Conservation (phyloP, 2,113 vertebrate species). For the Sylvietta virens region DNA sequence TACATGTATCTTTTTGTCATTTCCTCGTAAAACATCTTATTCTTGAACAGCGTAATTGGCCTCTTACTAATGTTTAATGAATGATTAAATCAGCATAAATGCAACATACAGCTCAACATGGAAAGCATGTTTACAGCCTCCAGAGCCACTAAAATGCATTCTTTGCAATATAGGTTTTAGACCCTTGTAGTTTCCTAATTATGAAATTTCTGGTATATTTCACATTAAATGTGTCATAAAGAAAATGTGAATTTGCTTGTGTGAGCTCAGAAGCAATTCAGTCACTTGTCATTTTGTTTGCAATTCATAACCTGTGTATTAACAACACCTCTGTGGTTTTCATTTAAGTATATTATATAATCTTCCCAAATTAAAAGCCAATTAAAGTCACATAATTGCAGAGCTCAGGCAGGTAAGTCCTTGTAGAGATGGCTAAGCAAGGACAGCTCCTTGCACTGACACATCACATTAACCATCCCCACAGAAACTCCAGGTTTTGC, state of each 20-base stretch:
- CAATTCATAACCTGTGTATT: background rate
- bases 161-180: background rate
- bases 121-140: slow-evolving; percentile 42
- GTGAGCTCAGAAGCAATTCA: background rate
- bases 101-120: slow-evolving; percentile 32
- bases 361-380: slow-evolving; percentile 22
- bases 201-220: slow-evolving; percentile 21
- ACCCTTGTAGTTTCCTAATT: slow-evolving; percentile 3
- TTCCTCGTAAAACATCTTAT: slow-evolving; percentile 76
- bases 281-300: background rate
- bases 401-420: background rate
- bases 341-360: slow-evolving; percentile 13
- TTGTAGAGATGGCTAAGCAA: background rate
- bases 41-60: slow-evolving; percentile 73
- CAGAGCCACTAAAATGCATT: slow-evolving; percentile 20
- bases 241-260: background rate
- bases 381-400: slow-evolving; percentile 20
- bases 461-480: background rate
- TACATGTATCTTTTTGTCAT: slow-evolving; percentile 79
- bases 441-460: background rate
- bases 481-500: background rate
- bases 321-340: slow-evolving; percentile 13
- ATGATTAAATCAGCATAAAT: slow-evolving; percentile 70
- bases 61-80: slow-evolving; percentile 73
- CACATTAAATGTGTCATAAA: background rate